phyloP scores from a whole-genome alignment of 2,113 vertebrate genomes.

The Oreochromis aureus region DNA sequence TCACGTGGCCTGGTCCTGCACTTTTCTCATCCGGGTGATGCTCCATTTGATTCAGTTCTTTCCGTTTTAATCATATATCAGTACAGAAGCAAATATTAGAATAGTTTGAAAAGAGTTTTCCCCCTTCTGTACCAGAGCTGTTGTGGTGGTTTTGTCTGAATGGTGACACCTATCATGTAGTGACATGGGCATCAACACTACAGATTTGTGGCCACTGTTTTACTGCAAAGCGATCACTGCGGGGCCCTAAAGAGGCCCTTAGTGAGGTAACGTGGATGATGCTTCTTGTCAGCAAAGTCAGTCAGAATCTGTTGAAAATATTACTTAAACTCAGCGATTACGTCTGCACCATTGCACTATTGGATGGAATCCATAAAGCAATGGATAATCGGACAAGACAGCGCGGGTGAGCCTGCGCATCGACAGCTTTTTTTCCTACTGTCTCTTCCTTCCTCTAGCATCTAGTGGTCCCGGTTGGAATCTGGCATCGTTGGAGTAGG shows the following conservation, averaged over 20 bases:
- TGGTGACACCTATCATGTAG: background rate
- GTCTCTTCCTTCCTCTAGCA: background rate
- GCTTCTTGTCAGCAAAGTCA: background rate
- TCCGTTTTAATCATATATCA: background rate
- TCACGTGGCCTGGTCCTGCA: background rate
- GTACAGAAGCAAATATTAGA: background rate
- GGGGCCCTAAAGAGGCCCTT: background rate
- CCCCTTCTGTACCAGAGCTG: background rate
- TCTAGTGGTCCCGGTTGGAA: background rate
- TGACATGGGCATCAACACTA: background rate
- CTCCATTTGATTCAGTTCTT: background rate
- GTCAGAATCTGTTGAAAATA: background rate
- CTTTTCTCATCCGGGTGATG: background rate
- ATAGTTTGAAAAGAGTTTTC: background rate
- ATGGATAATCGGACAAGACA: background rate
- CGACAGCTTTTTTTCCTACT: background rate
- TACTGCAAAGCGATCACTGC: background rate
- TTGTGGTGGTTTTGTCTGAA: background rate
- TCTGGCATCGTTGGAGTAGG: background rate
- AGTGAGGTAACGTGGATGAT: background rate
- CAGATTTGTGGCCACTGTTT: background rate
- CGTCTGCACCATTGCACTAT: background rate
- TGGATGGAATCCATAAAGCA: background rate
- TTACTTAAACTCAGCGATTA: background rate
- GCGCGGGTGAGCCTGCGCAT: background rate